Evolutionary conservation across 2,113 vertebrate genomes (phyloP).

Genomic region (Centropus unirufus): DNA sequence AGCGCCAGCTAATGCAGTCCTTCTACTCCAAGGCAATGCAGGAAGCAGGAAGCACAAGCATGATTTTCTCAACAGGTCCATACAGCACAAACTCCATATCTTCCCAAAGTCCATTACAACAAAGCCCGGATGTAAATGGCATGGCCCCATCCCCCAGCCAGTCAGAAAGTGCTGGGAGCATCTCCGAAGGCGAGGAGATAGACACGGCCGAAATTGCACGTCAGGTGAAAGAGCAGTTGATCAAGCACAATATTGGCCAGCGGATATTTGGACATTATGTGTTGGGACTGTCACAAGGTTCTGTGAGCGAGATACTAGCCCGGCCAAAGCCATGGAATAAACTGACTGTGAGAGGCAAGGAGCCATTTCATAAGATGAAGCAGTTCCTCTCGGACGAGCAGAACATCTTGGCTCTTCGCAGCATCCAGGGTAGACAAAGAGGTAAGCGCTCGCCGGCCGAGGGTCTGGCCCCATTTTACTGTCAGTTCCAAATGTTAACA

Average conservation of each 20-base stretch:
- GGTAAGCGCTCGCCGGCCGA: slow-evolving; percentile 77
- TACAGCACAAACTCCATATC: slow-evolving; percentile 93
- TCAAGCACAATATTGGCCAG: slow-evolving; percentile 99
- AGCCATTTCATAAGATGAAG: slow-evolving; percentile 99
- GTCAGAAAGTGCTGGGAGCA: slow-evolving; percentile 89
- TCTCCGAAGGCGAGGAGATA: slow-evolving; percentile 93
- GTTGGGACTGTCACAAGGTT: slow-evolving; percentile 95
- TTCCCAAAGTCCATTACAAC: slow-evolving; percentile 90
- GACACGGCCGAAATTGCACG: slow-evolving; percentile 96
- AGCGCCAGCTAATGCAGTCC: slow-evolving; percentile 97
- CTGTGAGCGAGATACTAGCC: slow-evolving; percentile 96
- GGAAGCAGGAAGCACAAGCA: slow-evolving; percentile 92
- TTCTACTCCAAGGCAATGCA: slow-evolving; percentile 99
- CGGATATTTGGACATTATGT: slow-evolving; percentile 97
- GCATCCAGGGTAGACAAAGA: slow-evolving; percentile 96
- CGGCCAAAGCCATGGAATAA: slow-evolving; percentile 98
- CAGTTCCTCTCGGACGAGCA: slow-evolving; percentile 97
- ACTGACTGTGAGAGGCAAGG: slow-evolving; percentile 94
- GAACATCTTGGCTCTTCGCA: slow-evolving; percentile 95
- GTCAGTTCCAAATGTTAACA: background rate
- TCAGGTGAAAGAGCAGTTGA: slow-evolving; percentile 97
- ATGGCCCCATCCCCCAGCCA: slow-evolving; percentile 93
- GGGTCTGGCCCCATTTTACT: background rate
- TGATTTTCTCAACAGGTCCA: slow-evolving; percentile 92
- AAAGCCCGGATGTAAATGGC: slow-evolving; percentile 92